These are phyloP conservation scores for Anhinga anhinga DNA, from an alignment of 2,113 vertebrate genomes.

Conservation along the genomic window DNA sequence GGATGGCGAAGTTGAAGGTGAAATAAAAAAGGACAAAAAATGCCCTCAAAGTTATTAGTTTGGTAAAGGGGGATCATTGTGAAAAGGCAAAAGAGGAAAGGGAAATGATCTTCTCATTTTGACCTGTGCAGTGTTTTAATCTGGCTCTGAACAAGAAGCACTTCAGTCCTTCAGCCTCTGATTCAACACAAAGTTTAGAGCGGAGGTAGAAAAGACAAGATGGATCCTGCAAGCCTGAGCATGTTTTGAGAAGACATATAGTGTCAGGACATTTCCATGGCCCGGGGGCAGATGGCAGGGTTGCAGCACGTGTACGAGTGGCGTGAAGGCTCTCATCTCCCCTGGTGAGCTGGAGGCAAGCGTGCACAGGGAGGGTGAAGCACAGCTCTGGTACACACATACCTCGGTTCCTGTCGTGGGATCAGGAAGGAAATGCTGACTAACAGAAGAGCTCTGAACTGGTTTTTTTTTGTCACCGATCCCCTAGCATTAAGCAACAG, in stretches of 20 bases:
- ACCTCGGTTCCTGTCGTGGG: not conserved
- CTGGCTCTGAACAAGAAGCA: not conserved
- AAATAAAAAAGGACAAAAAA: not conserved
- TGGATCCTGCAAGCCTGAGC: not conserved
- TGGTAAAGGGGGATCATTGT: not conserved
- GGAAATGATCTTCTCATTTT: not conserved
- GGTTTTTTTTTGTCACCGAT: not conserved
- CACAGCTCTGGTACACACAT: not conserved
- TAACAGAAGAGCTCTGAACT: not conserved
- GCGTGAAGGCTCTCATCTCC: not conserved
- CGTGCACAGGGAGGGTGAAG: not conserved
- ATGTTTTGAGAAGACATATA: not conserved
- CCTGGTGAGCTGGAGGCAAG: not conserved
- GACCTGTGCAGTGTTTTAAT: not conserved
- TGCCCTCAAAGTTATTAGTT: not conserved
- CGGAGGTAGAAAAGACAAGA: not conserved
- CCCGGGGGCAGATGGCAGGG: not conserved
- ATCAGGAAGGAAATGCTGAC: conserved; percentile 59
- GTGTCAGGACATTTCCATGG: conserved; percentile 18
- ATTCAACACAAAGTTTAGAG: not conserved
- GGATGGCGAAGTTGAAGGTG: not conserved
- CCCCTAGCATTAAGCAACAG: not conserved
- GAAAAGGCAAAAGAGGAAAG: not conserved
- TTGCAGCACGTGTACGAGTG: not conserved
- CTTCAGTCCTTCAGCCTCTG: not conserved